These are phyloP conservation scores for Linepithema humile DNA, from an alignment of 1,140 invertebrate species.

Conservation along the genomic window DNA sequence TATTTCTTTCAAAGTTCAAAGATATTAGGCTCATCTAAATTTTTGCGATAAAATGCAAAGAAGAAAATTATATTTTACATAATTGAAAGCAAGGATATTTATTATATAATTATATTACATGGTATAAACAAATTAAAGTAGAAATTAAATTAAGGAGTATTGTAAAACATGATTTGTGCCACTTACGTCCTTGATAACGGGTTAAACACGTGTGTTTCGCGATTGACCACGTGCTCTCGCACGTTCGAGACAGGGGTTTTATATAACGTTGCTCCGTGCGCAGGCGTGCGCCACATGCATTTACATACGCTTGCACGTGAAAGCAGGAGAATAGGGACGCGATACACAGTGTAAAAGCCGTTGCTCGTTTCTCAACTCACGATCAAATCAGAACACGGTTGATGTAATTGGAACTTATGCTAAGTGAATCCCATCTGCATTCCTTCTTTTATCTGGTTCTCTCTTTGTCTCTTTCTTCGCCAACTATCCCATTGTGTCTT, in stretches of 20 bases:
- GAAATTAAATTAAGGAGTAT: conserved; percentile 10
- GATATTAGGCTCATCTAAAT: background rate
- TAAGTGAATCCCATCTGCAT: conserved; percentile 67
- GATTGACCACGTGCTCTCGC: conserved; percentile 56
- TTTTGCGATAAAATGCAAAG: background rate
- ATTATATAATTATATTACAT: background rate
- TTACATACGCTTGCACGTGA: conserved; percentile 42
- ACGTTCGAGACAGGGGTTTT: conserved; percentile 47
- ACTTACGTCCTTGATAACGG: background rate
- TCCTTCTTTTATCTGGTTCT: background rate
- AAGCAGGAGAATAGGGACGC: conserved; percentile 21
- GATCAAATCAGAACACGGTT: conserved; percentile 76
- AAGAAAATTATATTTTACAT: background rate
- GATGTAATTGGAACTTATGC: conserved; percentile 78
- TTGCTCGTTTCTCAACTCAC: conserved; percentile 14
- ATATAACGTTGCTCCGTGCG: conserved; percentile 58
- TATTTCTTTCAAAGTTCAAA: background rate
- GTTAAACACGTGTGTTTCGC: conserved; percentile 57
- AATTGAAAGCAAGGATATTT: background rate
- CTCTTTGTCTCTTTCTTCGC: conserved; percentile 37
- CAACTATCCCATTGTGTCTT: conserved; percentile 10
- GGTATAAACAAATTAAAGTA: background rate
- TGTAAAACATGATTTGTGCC: background rate
- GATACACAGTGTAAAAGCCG: conserved; percentile 42
- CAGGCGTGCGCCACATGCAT: conserved; percentile 59